Evolutionary conservation across 2,113 vertebrate species (phyloP).

Genomic region (Microcebus lehilahytsara): DNA sequence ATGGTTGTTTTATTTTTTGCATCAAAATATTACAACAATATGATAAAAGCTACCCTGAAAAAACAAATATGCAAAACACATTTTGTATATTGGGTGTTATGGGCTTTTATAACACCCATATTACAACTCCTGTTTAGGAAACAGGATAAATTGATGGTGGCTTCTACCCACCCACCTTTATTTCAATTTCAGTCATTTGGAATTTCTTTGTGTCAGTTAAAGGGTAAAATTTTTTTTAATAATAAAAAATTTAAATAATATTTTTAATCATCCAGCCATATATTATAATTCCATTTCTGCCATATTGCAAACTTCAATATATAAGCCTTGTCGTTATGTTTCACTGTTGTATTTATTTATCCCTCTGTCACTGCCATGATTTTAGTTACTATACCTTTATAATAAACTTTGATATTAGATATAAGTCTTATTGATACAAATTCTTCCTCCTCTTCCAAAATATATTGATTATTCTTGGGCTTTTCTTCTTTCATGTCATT

Average conservation of each 20-base stretch:
- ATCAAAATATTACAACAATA: no score
- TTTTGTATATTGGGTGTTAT: no score
- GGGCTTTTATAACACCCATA: no score
- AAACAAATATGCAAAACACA: no score
- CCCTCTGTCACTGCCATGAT: neutral
- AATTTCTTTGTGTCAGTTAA: neutral
- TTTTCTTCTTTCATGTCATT: neutral
- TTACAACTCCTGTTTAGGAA: no score
- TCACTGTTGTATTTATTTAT: neutral
- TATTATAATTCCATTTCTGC: neutral
- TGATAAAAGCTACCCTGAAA: no score
- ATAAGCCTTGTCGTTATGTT: neutral
- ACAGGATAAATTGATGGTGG: no score
- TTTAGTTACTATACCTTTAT: neutral
- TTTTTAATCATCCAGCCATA: neutral
- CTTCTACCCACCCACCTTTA: no score
- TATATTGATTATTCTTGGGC: neutral
- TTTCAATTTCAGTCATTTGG: no score
- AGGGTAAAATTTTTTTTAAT: neutral
- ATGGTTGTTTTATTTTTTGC: no score
- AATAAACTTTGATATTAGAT: neutral
- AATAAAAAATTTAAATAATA: neutral
- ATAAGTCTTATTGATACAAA: neutral
- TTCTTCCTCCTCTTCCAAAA: neutral
- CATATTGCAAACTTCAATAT: neutral